These are phyloP conservation scores for Epinephelus fuscoguttatus DNA, from an alignment of 2,113 vertebrate genomes.

Conservation along the genomic window DNA sequence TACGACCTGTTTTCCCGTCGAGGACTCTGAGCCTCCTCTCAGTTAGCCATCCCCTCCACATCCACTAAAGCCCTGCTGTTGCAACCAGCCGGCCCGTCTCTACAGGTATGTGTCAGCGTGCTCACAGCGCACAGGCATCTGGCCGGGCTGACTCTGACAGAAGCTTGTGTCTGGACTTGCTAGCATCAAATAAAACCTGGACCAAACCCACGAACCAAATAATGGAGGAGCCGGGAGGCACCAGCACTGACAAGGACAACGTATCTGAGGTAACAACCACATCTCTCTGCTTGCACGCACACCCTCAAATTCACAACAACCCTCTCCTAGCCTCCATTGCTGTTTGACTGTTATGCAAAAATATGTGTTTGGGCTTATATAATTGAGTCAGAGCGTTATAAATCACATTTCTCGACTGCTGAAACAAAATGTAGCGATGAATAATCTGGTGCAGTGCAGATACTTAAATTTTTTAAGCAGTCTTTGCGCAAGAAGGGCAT, in stretches of 20 bases:
- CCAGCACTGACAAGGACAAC: conserved; percentile 62
- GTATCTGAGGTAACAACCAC: conserved; percentile 60
- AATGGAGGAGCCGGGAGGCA: conserved; percentile 66
- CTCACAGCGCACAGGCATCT: conserved; percentile 70
- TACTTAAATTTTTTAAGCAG: conserved; percentile 80
- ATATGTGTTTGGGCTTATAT: conserved; percentile 69
- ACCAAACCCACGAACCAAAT: conserved; percentile 70
- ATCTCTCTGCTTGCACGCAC: conserved; percentile 52
- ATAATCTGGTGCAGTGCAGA: conserved; percentile 84
- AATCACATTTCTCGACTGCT: conserved; percentile 76
- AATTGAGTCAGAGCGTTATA: conserved; percentile 69
- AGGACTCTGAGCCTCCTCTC: conserved; percentile 42
- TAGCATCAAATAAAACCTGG: conserved; percentile 73
- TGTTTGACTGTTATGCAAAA: conserved; percentile 69
- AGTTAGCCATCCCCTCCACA: conserved; percentile 56
- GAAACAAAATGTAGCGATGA: conserved; percentile 69
- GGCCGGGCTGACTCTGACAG: conserved; percentile 69
- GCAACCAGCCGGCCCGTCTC: conserved; percentile 68
- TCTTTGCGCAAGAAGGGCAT: conserved; percentile 74
- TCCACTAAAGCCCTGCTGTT: conserved; percentile 60
- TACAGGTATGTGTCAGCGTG: conserved; percentile 72
- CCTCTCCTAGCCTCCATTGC: conserved; percentile 17
- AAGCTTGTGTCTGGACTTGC: conserved; percentile 72
- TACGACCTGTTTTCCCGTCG: conserved; percentile 10
- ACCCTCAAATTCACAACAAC: conserved; percentile 37